Percentiles rank a stretch among this genome's conserved stretches.
phyloP scores from a whole-genome alignment of 2,113 vertebrate species.

The Spilogale gracilis region DNA sequence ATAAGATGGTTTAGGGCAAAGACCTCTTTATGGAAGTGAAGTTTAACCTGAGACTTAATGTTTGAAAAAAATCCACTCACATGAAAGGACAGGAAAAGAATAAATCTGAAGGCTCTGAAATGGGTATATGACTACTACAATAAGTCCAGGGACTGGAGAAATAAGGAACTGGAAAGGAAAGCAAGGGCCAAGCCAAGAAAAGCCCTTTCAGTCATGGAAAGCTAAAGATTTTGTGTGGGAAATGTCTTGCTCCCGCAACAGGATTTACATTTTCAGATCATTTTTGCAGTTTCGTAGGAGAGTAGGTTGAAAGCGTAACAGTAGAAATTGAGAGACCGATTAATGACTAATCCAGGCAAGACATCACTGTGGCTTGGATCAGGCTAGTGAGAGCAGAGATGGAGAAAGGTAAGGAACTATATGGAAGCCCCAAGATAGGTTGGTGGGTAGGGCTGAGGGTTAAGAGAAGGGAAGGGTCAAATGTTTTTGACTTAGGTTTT shows the following conservation, averaged over 20 bases:
- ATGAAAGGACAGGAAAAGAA: background rate
- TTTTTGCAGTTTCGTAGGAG: background rate
- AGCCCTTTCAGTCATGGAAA: background rate
- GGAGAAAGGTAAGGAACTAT: background rate
- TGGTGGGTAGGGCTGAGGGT: background rate
- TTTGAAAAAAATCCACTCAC: background rate
- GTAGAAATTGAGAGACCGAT: background rate
- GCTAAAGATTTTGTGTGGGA: background rate
- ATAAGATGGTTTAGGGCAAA: background rate
- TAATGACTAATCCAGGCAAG: background rate
- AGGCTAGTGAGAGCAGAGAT: background rate
- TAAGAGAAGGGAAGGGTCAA: background rate
- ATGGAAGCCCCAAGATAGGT: too few relatives aligned
- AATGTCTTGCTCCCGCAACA: background rate
- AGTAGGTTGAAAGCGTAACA: background rate
- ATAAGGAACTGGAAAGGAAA: background rate
- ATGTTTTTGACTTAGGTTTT: background rate
- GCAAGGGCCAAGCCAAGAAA: rapidly evolving
- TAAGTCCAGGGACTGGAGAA: background rate
- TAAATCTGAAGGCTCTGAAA: rapidly evolving
- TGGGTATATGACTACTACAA: rapidly evolving
- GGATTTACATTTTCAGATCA: background rate
- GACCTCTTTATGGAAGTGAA: background rate
- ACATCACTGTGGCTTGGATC: background rate
- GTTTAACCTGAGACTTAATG: background rate